A percentile compares a stretch with the other conserved stretches of the same genome.
Conservation (phyloP, 2,113 vertebrate species). For the Phylloscopus whistleri region DNA sequence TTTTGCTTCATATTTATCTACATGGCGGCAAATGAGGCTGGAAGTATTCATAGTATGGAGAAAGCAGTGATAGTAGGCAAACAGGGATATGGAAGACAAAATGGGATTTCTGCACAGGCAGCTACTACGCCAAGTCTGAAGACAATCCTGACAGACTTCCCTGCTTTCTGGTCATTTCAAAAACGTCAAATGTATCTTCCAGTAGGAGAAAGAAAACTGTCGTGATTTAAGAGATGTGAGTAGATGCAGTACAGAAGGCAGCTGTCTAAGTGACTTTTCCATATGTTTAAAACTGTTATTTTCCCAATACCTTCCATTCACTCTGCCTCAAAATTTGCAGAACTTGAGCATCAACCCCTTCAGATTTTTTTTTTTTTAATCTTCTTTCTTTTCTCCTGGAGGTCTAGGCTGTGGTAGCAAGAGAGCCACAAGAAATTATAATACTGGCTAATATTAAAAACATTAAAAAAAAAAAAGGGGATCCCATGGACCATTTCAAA, state of each 20-base stretch:
- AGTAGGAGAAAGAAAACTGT: neutral
- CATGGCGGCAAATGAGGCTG: neutral
- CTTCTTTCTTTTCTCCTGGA: neutral
- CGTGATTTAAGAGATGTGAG: neutral
- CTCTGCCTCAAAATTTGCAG: neutral
- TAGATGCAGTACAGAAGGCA: neutral
- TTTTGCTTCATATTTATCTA: neutral
- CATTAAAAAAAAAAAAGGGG: fast-evolving
- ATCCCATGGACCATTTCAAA: neutral
- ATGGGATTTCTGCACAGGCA: neutral
- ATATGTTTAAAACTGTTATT: neutral
- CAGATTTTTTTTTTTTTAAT: neutral
- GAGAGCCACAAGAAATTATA: neutral
- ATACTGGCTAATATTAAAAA: neutral
- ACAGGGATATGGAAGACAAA: neutral
- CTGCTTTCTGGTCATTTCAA: neutral
- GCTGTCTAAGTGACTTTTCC: neutral
- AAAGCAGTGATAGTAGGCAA: neutral
- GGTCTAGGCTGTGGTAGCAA: neutral
- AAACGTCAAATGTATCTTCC: neutral
- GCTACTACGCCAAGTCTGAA: neutral
- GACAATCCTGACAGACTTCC: neutral
- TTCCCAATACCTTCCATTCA: neutral
- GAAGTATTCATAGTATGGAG: neutral
- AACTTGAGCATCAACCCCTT: neutral